Evolutionary conservation across 35 echinoderm and acorn worm species (phyloP), one percentile per base, ranked within the genome.

Genomic region (Stichopus chloronotus): DNA sequence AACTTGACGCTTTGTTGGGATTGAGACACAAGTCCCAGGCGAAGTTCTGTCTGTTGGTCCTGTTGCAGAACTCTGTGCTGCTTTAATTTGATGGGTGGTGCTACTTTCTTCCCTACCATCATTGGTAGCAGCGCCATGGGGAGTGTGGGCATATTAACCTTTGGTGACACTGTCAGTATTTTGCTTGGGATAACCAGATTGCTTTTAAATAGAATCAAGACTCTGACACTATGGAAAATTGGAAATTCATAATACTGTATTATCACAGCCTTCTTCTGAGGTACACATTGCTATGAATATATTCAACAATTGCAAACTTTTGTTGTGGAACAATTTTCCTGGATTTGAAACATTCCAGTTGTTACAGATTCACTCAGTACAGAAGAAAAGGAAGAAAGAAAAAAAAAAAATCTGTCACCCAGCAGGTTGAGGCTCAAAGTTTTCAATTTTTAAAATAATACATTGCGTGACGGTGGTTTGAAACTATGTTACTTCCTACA

Each of bases 181-280:
- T 58, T 58, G 55, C 82, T 58, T 85, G 17, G 82, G 55, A 58
- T 58, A 85, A 85, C 55, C 55, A 85, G 82, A 85, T 85, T 85
- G 82, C 43, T 85, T 85, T 85, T 85, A 85, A 85, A 85, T 85
- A 58, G 82, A 85, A 85, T 85, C 82, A 85, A 85, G 17, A 14
- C 55, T 58, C 58, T 74, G 55, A 85, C 20, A 21, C 52, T 20
- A 7, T 20, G 14, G 56, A 85, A 74, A 85, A 85, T 85, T 85
- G 82, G 55, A 85, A 85, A 85, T 85, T 85, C 82, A 56, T 85
- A 21, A 20, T n/a, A n/a, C 17, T 74, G 19, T 74, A 74, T 74
- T 74, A 74, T 74, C 22, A n/a, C 69, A 74, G 69, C 4, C 69
- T n/a, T 65, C 30, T 65, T n/a, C 69, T 74, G 17, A 7, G 19